Percentiles rank a stretch among this genome's conserved stretches.
Conservation (phyloP, 1,140 invertebrate species). For the Microvelia longipes region DNA sequence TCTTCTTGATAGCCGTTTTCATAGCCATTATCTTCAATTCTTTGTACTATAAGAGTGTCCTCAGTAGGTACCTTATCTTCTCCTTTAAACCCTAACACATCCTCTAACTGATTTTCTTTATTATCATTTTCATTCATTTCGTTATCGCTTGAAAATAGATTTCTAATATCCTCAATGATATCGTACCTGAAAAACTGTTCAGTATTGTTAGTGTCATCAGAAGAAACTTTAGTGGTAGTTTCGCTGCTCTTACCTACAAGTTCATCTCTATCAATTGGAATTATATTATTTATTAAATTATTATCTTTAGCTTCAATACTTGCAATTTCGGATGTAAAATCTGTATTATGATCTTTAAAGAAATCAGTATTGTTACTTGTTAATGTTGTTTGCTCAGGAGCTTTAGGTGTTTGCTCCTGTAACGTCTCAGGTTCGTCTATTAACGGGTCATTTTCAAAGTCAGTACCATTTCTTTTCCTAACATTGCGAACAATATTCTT, state of each 20-base stretch:
- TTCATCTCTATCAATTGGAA: not conserved
- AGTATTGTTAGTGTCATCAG: conserved; percentile 2
- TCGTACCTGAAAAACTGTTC: conserved; percentile 15
- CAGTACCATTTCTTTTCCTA: not conserved
- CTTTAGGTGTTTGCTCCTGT: not conserved
- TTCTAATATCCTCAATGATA: conserved; percentile 12
- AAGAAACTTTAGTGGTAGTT: conserved; percentile 1
- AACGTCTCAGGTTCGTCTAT: not conserved
- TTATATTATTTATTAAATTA: not conserved
- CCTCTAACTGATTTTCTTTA: conserved; percentile 10
- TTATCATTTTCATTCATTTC: conserved; percentile 7
- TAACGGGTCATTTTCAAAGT: not conserved
- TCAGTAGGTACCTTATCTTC: conserved; percentile 5
- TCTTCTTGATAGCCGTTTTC: conserved; percentile 20
- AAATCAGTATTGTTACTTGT: not conserved
- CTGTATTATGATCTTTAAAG: not conserved
- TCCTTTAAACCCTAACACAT: conserved; percentile 6
- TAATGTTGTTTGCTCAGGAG: not conserved
- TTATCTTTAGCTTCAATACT: not conserved
- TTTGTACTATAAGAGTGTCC: conserved; percentile 1
- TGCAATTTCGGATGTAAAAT: not conserved
- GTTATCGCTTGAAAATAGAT: conserved; percentile 10
- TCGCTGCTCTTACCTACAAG: not conserved
- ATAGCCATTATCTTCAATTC: conserved; percentile 9
- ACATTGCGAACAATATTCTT: not conserved